Conservation (phyloP, 2,113 vertebrate species). For the Melanostigma gelatinosum region DNA sequence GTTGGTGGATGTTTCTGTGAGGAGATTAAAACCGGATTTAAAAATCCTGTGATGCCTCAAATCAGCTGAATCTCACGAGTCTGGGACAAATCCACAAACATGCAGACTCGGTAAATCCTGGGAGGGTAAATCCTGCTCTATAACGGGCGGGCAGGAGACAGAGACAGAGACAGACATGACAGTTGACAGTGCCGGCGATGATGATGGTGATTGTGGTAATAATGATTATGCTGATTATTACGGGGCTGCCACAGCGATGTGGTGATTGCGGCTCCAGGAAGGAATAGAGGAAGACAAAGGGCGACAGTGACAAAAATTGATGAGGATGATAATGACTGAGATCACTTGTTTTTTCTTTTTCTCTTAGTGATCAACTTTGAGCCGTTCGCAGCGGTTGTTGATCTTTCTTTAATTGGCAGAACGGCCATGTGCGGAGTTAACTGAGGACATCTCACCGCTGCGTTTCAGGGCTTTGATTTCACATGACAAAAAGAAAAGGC, state of each 20-base stretch:
- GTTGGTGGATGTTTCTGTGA: constrained; percentile 17
- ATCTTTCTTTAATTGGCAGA: constrained; percentile 71
- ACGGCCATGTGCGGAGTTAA: constrained; percentile 56
- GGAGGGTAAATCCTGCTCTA: constrained; percentile 29
- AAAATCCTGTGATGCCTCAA: constrained; percentile 40
- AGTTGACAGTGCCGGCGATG: constrained; percentile 55
- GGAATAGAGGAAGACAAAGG: constrained; percentile 60
- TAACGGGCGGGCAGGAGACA: neutral
- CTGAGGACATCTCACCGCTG: constrained; percentile 53
- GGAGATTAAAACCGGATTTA: constrained; percentile 51
- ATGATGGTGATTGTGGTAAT: constrained; percentile 71
- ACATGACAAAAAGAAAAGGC: constrained; percentile 74
- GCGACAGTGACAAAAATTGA: constrained; percentile 45
- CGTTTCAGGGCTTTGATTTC: constrained; percentile 75
- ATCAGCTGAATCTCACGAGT: constrained; percentile 33
- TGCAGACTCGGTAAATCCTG: constrained; percentile 32
- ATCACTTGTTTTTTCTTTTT: constrained; percentile 36
- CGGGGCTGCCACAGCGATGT: constrained; percentile 57
- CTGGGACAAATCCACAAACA: neutral
- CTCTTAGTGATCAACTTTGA: constrained; percentile 51
- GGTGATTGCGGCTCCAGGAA: constrained; percentile 56
- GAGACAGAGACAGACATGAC: constrained; percentile 25
- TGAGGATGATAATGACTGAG: constrained; percentile 53
- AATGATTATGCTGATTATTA: constrained; percentile 72
- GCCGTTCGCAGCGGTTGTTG: constrained; percentile 55